Percentiles rank a stretch among this genome's conserved stretches.
These are phyloP conservation scores for Arrhamphus sclerolepis DNA, from an alignment of 2,797 vertebrate genomes.

Conservation along the genomic window DNA sequence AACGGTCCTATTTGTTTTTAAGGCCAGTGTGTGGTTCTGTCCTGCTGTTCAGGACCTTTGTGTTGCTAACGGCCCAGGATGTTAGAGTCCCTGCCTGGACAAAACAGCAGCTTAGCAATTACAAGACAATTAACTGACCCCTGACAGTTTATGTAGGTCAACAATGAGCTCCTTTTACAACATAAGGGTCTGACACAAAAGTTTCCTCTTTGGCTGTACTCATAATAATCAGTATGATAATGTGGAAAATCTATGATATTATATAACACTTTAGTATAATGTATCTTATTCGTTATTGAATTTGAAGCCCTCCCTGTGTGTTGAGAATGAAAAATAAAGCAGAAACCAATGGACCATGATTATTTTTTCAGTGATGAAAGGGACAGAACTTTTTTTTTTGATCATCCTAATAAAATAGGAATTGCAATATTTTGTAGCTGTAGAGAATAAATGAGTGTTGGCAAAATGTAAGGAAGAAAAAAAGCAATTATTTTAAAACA, in stretches of 20 bases:
- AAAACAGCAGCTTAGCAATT: constrained; percentile 67
- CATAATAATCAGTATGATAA: background rate
- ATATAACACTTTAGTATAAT: too few species aligned
- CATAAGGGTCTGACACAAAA: constrained; percentile 7
- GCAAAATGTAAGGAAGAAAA: background rate
- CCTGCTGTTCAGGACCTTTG: constrained; percentile 65
- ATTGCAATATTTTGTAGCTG: background rate
- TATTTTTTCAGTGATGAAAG: too few species aligned
- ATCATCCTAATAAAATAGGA: too few species aligned
- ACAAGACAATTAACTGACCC: constrained; percentile 65
- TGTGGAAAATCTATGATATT: background rate
- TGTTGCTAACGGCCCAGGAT: constrained; percentile 47
- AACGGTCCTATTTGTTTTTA: constrained; percentile 42
- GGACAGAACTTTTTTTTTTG: too few species aligned
- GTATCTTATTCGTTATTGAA: too few species aligned
- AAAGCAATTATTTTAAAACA: constrained; percentile 14
- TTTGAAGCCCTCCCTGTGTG: too few species aligned
- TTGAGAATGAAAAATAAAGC: too few species aligned
- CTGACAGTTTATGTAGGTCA: constrained; percentile 45
- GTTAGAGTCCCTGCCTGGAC: constrained; percentile 55
- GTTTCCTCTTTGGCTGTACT: background rate
- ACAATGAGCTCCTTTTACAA: constrained; percentile 49
- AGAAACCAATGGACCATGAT: too few species aligned
- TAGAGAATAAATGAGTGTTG: background rate
- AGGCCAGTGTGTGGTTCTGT: constrained; percentile 20